A percentile compares a stretch with the other conserved stretches of the same genome.
Conservation (phyloP, 1,140 invertebrate genomes). For the Achroia grisella region DNA sequence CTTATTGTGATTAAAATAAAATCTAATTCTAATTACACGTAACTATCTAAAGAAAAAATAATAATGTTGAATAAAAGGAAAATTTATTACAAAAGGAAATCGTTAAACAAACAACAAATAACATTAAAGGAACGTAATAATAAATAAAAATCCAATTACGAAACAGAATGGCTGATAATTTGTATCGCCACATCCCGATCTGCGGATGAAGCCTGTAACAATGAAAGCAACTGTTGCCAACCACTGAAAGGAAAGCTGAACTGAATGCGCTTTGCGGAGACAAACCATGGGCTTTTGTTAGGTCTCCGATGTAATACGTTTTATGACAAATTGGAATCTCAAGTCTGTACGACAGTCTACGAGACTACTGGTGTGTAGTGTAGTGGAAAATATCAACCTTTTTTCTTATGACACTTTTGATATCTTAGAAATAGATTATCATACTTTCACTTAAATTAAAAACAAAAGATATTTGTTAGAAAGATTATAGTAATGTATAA, state of each 20-base stretch:
- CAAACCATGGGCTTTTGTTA: conserved; percentile 26
- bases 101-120: no score
- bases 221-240: conserved; percentile 18
- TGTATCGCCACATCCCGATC: conserved; percentile 16
- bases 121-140: background rate
- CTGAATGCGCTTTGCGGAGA: conserved; percentile 15
- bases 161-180: conserved; percentile 9
- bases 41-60: no score
- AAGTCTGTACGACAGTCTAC: conserved; percentile 14
- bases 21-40: no score
- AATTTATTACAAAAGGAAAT: no score
- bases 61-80: no score
- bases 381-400: no score
- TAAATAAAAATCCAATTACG: conserved; percentile 19
- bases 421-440: no score
- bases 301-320: conserved; percentile 31
- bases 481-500: no score
- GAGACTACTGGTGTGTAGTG: background rate
- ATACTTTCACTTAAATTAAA: no score
- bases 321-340: conserved; percentile 37
- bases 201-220: conserved; percentile 41
- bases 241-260: background rate
- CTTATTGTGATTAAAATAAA: no score
- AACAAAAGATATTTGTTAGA: no score
- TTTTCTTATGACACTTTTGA: no score